These are phyloP conservation scores for Nixonia krombeini DNA, from an alignment of 1,140 invertebrate genomes.

Conservation along the genomic window DNA sequence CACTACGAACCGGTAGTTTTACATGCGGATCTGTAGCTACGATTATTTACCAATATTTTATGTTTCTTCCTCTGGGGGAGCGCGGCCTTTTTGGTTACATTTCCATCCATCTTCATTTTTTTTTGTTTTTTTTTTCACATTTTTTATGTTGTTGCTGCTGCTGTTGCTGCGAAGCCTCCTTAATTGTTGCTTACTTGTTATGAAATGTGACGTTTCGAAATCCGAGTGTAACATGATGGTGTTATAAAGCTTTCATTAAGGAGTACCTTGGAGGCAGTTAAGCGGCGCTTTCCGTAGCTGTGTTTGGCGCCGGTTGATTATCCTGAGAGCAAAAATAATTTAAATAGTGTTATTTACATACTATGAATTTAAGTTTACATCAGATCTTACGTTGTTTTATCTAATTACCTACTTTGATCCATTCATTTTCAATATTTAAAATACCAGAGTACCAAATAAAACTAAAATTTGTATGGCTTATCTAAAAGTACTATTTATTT, in stretches of 20 bases:
- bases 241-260: slow-evolving; percentile 43
- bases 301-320: slow-evolving; percentile 72
- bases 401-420: too few species aligned
- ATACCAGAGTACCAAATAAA: too few species aligned
- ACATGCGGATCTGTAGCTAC: slow-evolving; percentile 50
- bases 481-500: too few species aligned
- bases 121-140: slow-evolving; percentile 58
- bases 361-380: too few species aligned
- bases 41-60: slow-evolving; percentile 32
- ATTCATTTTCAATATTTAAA: too few species aligned
- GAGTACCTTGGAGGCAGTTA: slow-evolving; percentile 64
- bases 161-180: slow-evolving; percentile 37
- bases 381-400: too few species aligned
- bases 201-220: slow-evolving; percentile 44
- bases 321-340: slow-evolving; percentile 64
- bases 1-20: too few species aligned
- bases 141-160: slow-evolving; percentile 58
- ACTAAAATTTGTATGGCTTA: too few species aligned
- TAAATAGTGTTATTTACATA: too few species aligned
- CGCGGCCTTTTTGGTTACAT: slow-evolving; percentile 52
- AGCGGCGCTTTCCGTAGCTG: slow-evolving; percentile 74
- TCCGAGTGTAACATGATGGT: slow-evolving; percentile 60
- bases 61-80: slow-evolving; percentile 56
- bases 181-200: slow-evolving; percentile 28
- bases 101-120: slow-evolving; percentile 56